Evolutionary conservation across 2,888 invertebrate species (phyloP), one percentile per base, ranked within the genome.

Genomic region (Drosophila fungiperda): DNA sequence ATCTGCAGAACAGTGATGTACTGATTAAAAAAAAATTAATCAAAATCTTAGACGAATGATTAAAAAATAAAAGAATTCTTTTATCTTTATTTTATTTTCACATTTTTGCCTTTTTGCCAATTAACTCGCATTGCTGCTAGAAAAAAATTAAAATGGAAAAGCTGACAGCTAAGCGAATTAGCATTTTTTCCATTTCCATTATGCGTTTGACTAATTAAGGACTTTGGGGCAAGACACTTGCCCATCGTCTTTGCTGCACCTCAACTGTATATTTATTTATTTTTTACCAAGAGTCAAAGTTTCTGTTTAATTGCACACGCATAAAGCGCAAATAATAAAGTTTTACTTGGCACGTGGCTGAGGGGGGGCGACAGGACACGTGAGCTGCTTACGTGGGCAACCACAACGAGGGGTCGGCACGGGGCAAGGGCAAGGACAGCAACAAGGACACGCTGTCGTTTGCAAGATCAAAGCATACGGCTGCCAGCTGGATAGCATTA

Each of bases 391-490:
- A 58, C 42, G 42, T 42, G 52, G 26, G 40, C 63, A 48, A 54
- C 62, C 55, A 50, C 20, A 45, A 36, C 6, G 26, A 26, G 2
- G 12, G 1, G 12, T 6, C 11, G 12, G 11, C 29, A 26, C 26
- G 26, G 23, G 33, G 26, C 36, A 53, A 35, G 26, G 38, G 26
- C 55, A 40, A 40, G 20, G 26, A 3, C 12, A 15, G 45, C 45
- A 45, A 45, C 45, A 52, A 61, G 62, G 67, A 61, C 32, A 35
- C 38, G 35, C 29, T 58, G 57, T 57, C n/a, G 45, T 59, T 68
- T 38, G 64, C 17, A 57, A 76, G 63, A 80, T 79, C 76, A 79
- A 78, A 80, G 76, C 45, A 53, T 35, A 40, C 45, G 58, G 53
- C 71, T 71, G 71, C 23, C 58, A 54, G 53, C 63, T 59, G 15